Conservation (phyloP, 1,140 invertebrate species). For the Drosophila biarmipes region DNA sequence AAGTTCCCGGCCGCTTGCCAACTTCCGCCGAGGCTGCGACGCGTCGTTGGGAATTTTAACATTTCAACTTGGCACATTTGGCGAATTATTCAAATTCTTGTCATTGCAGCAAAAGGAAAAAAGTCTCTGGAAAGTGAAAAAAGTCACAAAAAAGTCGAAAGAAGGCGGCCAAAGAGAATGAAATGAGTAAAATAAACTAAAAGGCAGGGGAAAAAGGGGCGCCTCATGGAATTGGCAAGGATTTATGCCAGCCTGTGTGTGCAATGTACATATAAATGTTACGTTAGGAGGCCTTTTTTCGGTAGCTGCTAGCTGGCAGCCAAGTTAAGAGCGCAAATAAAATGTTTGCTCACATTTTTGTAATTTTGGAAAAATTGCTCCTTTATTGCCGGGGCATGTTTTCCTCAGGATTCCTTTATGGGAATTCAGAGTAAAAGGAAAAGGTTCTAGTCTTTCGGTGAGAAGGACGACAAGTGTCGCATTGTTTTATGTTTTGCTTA, state of each 20-base stretch:
- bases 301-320: conserved; percentile 17
- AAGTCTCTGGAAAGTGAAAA: neutral
- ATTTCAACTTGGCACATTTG: conserved; percentile 83
- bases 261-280: conserved; percentile 5
- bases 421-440: neutral
- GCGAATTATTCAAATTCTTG: conserved; percentile 82
- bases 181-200: conserved; percentile 55
- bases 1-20: conserved; percentile 73
- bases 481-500: conserved; percentile 25
- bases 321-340: conserved; percentile 74
- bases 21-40: conserved; percentile 47
- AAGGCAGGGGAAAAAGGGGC: conserved; percentile 1
- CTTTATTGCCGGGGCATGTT: conserved; percentile 70
- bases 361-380: conserved; percentile 76
- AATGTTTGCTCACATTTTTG: conserved; percentile 81
- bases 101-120: conserved; percentile 61
- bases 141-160: neutral
- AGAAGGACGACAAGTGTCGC: conserved; percentile 28
- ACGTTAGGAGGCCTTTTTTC: conserved; percentile 6
- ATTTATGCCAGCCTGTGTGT: conserved; percentile 56
- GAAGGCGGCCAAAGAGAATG: conserved; percentile 19
- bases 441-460: neutral
- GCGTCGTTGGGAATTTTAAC: conserved; percentile 76
- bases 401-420: conserved; percentile 44
- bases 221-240: conserved; percentile 62